Evolutionary conservation across 2,888 invertebrate species (phyloP), one percentile per base, ranked within the genome.

Genomic region (Erebia epiphron): DNA sequence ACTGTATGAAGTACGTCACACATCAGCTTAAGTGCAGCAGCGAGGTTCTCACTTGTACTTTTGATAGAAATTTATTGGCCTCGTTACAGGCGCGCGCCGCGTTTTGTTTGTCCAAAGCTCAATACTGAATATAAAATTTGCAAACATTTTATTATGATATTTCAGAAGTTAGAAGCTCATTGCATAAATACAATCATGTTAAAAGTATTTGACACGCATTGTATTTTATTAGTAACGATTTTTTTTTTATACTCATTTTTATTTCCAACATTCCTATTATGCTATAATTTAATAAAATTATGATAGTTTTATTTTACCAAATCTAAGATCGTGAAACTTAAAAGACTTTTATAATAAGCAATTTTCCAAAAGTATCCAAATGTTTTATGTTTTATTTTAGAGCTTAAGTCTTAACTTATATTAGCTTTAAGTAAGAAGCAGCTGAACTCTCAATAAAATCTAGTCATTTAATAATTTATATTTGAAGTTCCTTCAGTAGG

Each of bases 401-500:
- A 46, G 3, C 8, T 35, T 58, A 43, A 43, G 43, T 61, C 21
- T 49, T 18, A 46, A 11, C 61, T 46, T 2, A 11, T 11, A 18
- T 14, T 49, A 46, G 16, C 26, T 62, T 2, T 43, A 56, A 46
- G 14, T 18, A 43, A 66, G 21, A 66, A 56, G 16, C 16, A 56
- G 56, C 52, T 57, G 18, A 43, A 46, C 56, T 65, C 63, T 64
- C 64, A 66, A 46, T 66, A 10, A 43, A 46, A 68, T 73, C 73
- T 70, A 70, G 70, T 73, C 73, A 73, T 65, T 56, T 49, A 61
- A 57, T 52, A 52, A 9, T 56, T 70, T 66, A 60, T 43, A 46
- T 68, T 65, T 66, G 50, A 61, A 73, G 70, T 70, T 73, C 73
- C 73, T 73, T 73, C 50, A 50, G 13, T 49, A 49, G 14, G 16